Percentiles rank a stretch among this genome's conserved stretches.
Conservation (phyloP, 2,113 vertebrate genomes). For the Alexandromys fortis region DNA sequence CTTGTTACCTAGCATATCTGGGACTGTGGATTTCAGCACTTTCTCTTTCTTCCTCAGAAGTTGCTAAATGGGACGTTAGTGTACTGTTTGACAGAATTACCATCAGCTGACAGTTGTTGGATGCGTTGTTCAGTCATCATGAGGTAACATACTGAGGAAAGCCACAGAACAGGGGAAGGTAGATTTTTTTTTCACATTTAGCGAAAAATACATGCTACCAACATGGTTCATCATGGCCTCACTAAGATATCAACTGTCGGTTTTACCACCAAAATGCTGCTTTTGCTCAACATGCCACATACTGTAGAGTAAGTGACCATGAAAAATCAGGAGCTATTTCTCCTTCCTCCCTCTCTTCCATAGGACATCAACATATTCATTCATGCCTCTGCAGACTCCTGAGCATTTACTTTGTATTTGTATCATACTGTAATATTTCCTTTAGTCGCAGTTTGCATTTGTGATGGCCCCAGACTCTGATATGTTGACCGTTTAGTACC, state of each 20-base stretch:
- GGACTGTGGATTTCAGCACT: neutral
- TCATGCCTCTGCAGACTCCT: too few species aligned
- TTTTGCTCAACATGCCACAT: neutral
- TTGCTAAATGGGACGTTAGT: neutral
- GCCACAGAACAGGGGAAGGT: neutral
- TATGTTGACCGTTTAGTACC: neutral
- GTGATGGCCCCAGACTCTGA: neutral
- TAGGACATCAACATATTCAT: too few species aligned
- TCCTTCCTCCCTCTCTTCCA: neutral
- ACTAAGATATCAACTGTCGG: neutral
- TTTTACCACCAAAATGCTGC: neutral
- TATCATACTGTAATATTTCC: neutral
- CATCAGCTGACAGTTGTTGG: neutral
- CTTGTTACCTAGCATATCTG: too few species aligned
- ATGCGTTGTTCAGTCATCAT: neutral
- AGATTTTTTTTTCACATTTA: neutral
- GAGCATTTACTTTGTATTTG: conserved; percentile 8
- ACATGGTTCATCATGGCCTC: neutral
- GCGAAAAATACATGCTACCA: neutral
- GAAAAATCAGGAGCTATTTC: neutral
- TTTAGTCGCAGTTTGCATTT: neutral
- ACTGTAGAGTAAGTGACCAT: neutral
- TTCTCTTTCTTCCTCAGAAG: neutral
- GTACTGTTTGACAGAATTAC: neutral
- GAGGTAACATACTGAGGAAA: neutral